Evolutionary conservation across 2,888 invertebrate species (phyloP).

Genomic region (Cerastis leucographa): DNA sequence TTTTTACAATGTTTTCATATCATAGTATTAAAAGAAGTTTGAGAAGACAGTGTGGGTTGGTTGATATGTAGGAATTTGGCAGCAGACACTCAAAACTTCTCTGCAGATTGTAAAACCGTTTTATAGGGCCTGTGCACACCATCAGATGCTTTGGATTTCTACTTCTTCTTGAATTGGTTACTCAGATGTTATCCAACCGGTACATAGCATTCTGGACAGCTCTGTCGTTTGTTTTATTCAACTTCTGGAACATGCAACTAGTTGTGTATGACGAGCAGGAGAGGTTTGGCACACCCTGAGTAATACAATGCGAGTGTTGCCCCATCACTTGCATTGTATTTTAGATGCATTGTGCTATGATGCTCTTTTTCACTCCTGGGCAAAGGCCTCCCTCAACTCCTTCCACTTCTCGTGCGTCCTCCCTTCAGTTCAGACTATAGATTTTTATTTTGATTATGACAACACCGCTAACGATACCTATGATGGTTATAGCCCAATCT

Average conservation of each 20-base stretch:
- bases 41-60: not conserved
- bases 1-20: not conserved
- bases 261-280: not conserved
- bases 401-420: too few relatives aligned
- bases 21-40: not conserved
- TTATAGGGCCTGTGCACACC: not conserved
- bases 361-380: too few relatives aligned
- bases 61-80: not conserved
- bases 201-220: not conserved
- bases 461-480: too few relatives aligned
- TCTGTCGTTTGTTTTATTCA: not conserved
- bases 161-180: not conserved
- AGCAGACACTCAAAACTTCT: not conserved
- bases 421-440: too few relatives aligned
- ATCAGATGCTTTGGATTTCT: not conserved
- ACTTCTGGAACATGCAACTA: not conserved
- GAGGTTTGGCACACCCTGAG: not conserved
- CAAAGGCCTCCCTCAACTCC: too few relatives aligned
- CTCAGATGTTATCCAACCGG: not conserved
- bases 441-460: too few relatives aligned
- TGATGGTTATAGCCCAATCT: too few relatives aligned
- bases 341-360: too few relatives aligned
- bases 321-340: not conserved
- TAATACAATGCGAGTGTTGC: not conserved
- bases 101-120: not conserved